Conservation (phyloP, 2,888 invertebrate species). For the Pherbina coryleti region DNA sequence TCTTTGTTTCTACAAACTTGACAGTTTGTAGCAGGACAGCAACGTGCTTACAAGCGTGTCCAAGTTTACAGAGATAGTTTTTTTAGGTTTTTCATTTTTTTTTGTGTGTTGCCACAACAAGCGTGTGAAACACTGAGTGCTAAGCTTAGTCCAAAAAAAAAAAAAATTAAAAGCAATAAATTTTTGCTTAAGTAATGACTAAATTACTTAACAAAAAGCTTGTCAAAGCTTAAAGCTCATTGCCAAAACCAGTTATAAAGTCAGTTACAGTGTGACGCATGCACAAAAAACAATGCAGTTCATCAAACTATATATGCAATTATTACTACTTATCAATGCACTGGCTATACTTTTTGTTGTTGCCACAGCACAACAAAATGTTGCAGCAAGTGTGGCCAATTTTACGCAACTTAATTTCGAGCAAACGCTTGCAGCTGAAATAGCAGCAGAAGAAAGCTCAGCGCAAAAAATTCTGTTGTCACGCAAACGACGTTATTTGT, state of each 20-base stretch:
- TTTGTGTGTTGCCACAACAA: no score
- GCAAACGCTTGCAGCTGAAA: constrained; percentile 16
- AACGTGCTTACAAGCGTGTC: not conserved
- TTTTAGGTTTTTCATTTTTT: no score
- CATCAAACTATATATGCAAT: constrained; percentile 11
- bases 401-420: constrained; percentile 31
- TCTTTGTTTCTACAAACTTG: constrained; percentile 2
- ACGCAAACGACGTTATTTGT: constrained; percentile 70
- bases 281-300: not conserved
- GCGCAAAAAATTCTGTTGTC: constrained; percentile 60
- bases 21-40: constrained; percentile 34
- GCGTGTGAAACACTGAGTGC: no score
- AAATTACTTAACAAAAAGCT: not conserved
- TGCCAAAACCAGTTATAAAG: no score
- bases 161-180: constrained; percentile 3
- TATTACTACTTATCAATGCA: constrained; percentile 26
- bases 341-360: constrained; percentile 25
- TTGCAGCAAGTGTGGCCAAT: constrained; percentile 28
- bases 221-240: no score
- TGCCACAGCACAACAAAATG: not conserved
- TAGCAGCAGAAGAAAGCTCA: constrained; percentile 5
- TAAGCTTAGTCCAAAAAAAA: not conserved
- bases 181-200: no score
- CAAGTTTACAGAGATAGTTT: no score
- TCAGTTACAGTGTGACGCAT: not conserved